A percentile compares a stretch with the other conserved stretches of the same genome.
Evolutionary conservation across 2,113 vertebrate species (phyloP).

Genomic region (Pao palembangensis): DNA sequence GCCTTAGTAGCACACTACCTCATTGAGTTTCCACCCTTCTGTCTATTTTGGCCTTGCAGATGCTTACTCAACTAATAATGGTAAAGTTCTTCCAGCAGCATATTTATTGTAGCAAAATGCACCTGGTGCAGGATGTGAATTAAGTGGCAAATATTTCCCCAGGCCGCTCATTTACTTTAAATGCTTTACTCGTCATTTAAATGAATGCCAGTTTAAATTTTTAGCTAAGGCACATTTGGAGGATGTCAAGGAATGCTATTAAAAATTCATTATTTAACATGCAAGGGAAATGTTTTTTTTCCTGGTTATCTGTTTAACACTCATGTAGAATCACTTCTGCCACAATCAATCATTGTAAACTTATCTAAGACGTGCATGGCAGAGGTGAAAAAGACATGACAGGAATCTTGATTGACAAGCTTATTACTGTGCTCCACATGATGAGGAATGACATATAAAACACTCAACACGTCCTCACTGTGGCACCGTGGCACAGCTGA

Average conservation of each 20-base stretch:
- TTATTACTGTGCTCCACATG: constrained; percentile 17
- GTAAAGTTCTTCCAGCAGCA: constrained; percentile 23
- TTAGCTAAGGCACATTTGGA: background rate
- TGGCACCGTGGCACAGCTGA: constrained; percentile 11
- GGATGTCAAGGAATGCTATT: background rate
- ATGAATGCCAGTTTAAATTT: background rate
- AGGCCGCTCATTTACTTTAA: constrained; percentile 1
- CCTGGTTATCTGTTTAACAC: constrained; percentile 35
- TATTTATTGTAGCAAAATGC: constrained; percentile 39
- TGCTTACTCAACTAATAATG: constrained; percentile 30
- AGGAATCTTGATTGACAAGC: constrained; percentile 17
- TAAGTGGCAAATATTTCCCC: constrained; percentile 5
- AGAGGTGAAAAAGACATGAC: constrained; percentile 20
- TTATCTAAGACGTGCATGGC: constrained; percentile 23
- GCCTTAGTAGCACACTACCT: constrained; percentile 28
- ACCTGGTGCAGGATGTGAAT: constrained; percentile 20
- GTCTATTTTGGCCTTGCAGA: constrained; percentile 51
- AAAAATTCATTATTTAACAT: background rate
- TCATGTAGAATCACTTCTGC: constrained; percentile 15
- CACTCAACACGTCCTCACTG: background rate
- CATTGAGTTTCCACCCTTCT: constrained; percentile 33
- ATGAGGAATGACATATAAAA: constrained; percentile 21
- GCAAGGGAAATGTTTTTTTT: background rate
- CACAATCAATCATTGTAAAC: constrained; percentile 30
- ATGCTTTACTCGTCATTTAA: constrained; percentile 4